Conservation (phyloP, 64 coral and sea anemone species). For the Dendrophyllia cribrosa region DNA sequence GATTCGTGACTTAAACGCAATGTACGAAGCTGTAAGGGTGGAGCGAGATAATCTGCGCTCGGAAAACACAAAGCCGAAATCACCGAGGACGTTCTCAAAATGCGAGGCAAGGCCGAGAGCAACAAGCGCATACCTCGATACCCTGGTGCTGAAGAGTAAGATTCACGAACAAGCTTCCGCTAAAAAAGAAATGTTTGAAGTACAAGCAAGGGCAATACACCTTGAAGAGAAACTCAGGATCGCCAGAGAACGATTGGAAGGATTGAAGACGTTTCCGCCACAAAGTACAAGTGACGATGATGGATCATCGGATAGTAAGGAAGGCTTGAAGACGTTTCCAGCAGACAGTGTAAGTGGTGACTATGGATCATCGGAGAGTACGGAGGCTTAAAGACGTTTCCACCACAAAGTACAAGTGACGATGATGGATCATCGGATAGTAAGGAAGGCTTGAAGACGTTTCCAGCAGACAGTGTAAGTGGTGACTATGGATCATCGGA, state of each 20-base stretch:
- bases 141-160: neutral
- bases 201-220: neutral
- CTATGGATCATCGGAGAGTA: neutral
- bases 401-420: neutral
- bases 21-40: constrained; percentile 29
- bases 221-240: constrained; percentile 14
- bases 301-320: neutral
- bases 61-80: neutral
- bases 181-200: constrained; percentile 16
- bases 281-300: neutral
- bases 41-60: constrained; percentile 9
- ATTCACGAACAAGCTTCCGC: neutral
- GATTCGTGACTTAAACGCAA: constrained; percentile 9
- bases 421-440: neutral
- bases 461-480: neutral
- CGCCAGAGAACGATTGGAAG: constrained; percentile 25
- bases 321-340: constrained; percentile 11
- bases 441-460: neutral
- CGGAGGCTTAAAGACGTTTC: constrained; percentile 9
- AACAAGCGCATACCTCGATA: constrained; percentile 27
- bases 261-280: constrained; percentile 13
- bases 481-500: neutral
- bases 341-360: neutral
- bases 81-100: neutral
- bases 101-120: neutral